Percentiles rank a stretch among this genome's conserved stretches.
Conservation (phyloP, 1,140 invertebrate genomes). For the Eriocheir sinensis region DNA sequence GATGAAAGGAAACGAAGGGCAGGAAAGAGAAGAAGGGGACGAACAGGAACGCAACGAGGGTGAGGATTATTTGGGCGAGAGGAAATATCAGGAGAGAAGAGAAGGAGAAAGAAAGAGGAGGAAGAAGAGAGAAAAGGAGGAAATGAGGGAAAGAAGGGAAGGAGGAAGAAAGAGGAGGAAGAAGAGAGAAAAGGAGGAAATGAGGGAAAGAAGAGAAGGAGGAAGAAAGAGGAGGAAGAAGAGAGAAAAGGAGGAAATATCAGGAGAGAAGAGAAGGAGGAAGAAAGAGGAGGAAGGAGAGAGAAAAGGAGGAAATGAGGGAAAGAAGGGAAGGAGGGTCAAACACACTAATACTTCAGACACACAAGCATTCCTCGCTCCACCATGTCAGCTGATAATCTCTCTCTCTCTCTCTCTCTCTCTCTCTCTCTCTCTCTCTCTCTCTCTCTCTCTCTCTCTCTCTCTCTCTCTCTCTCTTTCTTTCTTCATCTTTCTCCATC, state of each 20-base stretch:
- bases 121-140: too few species aligned
- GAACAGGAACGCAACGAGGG: too few species aligned
- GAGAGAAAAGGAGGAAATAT: too few species aligned
- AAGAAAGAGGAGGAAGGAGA: neutral
- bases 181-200: neutral
- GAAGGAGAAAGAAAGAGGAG: too few species aligned
- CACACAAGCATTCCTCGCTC: neutral
- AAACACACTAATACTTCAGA: neutral
- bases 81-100: neutral
- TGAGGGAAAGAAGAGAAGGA: neutral
- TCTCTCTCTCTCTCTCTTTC: neutral
- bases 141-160: too few species aligned
- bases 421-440: slow-evolving; percentile 13
- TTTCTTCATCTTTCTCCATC: too few species aligned
- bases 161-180: neutral
- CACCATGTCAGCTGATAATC: too few species aligned
- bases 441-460: neutral
- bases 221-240: neutral
- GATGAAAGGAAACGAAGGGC: too few species aligned
- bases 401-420: slow-evolving; percentile 4
- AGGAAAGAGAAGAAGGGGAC: neutral
- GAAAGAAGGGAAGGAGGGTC: neutral
- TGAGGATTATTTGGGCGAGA: too few species aligned
- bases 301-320: too few species aligned
- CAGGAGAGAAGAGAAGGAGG: slow-evolving; percentile 3